Evolutionary conservation across 2,797 vertebrate species (phyloP).

Genomic region (Gobionotothen gibberifrons): DNA sequence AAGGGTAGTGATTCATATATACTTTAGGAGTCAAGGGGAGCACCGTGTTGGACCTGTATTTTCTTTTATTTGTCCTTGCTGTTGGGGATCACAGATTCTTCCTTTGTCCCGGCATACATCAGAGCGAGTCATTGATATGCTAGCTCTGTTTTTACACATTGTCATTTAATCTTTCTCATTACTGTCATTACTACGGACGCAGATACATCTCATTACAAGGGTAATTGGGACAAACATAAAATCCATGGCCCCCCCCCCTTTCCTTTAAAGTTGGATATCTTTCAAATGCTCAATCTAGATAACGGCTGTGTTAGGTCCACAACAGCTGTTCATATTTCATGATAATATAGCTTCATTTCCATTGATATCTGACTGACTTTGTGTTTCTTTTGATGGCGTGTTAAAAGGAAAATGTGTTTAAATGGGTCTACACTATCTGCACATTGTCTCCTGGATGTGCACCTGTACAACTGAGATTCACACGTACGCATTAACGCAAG

Average conservation of each 20-base stretch:
- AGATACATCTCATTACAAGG: slow-evolving; percentile 92
- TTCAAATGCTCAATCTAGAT: slow-evolving; percentile 77
- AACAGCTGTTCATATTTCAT: slow-evolving; percentile 73
- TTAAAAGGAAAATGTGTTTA: slow-evolving; percentile 51
- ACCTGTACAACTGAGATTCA: slow-evolving; percentile 32
- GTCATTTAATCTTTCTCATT: slow-evolving; percentile 90
- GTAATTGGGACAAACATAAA: slow-evolving; percentile 94
- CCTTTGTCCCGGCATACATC: slow-evolving; percentile 81
- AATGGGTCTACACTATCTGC: slow-evolving; percentile 49
- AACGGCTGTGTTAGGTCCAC: slow-evolving; percentile 63
- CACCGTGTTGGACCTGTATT: slow-evolving; percentile 76
- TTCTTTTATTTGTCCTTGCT: slow-evolving; percentile 90
- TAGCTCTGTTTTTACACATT: slow-evolving; percentile 89
- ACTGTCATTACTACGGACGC: slow-evolving; percentile 90
- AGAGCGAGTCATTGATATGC: slow-evolving; percentile 92
- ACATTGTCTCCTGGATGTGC: slow-evolving; percentile 30
- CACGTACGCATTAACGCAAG: neutral
- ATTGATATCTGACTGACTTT: slow-evolving; percentile 59
- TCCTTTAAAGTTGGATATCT: slow-evolving; percentile 86
- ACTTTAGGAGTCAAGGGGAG: slow-evolving; percentile 83
- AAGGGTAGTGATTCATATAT: slow-evolving; percentile 86
- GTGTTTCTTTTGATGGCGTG: slow-evolving; percentile 56
- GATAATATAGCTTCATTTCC: slow-evolving; percentile 56
- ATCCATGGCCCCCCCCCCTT: slow-evolving; percentile 50
- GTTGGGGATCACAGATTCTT: slow-evolving; percentile 81